Evolutionary conservation across 2,797 vertebrate species (phyloP).

Genomic region (Taeniopygia guttata): DNA sequence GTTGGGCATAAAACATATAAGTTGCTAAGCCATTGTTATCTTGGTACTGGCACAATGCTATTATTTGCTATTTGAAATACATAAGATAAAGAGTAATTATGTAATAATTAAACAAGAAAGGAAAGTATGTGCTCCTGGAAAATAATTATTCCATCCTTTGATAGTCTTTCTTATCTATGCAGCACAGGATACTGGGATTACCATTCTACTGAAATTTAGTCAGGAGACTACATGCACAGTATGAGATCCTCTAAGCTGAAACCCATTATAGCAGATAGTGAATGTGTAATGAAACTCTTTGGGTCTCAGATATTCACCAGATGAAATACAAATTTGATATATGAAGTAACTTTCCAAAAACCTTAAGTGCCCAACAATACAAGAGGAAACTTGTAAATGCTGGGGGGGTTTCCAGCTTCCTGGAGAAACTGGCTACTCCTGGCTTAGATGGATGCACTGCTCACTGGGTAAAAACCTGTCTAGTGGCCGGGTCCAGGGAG

Average conservation of each 20-base stretch:
- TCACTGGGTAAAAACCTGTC: neutral
- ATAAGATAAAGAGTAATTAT: neutral
- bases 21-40: neutral
- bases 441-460: neutral
- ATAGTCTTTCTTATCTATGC: neutral
- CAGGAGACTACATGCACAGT: neutral
- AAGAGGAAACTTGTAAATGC: neutral
- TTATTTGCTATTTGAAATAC: neutral
- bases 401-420: neutral
- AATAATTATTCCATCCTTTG: neutral
- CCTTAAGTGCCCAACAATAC: neutral
- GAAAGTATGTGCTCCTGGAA: neutral
- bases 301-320: neutral
- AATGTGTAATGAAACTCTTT: neutral
- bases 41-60: neutral
- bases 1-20: neutral
- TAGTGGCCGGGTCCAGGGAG: neutral
- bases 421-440: neutral
- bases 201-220: neutral
- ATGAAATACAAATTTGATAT: neutral
- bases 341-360: neutral
- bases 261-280: neutral
- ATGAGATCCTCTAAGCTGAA: neutral
- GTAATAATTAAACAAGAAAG: conserved; percentile 2
- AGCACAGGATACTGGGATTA: neutral